Evolutionary conservation across 2,888 invertebrate species (phyloP), one percentile per base, ranked within the genome.

Genomic region (Drosophila pegasa): DNA sequence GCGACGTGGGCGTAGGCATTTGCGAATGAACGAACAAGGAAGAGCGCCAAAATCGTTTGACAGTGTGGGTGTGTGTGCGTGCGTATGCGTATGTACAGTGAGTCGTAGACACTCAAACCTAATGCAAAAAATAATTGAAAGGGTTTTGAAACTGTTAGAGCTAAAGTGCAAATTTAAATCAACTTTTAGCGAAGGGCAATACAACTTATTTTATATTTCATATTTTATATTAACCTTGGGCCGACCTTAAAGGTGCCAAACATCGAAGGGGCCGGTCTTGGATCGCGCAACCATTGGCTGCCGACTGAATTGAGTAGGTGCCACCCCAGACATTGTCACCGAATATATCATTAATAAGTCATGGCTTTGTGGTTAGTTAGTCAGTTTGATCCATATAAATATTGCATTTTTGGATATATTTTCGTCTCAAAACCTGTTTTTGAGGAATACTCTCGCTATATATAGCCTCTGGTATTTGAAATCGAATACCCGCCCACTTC

Each of bases 401-500:
- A 54, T 38, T 38, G 18, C 22, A 56, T 50, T 48, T 69, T 55
- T 16, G 6, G 22, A 20, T 41, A 35, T 68, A 63, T 69, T 63
- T 69, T 47, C 25, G 38, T 48, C 38, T 12, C 20, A 8, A 69
- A 68, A 69, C 59, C 59, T 38, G 74, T 70, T 70, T 16, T 40
- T 60, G 33, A 54, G n/a, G 45, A 59, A 73, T 48, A 47, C 52
- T 12, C 9, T 35, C 8, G 6, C 68, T 78, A 80, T 59, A 80
- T 71, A 60, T 80, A 80, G 54, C 48, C 25, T 50, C 22, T 27
- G 22, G 35, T 33, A 41, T 22, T n/a, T 67, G 18, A 40, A 54
- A 57, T 33, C 25, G 60, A 60, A 48, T 51, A 38, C 37, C 63
- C 85, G 60, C 85, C 85, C 85, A 81, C 85, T 79, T 77, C 56